A percentile compares a stretch with the other conserved stretches of the same genome.
Evolutionary conservation across 2,888 invertebrate genomes (phyloP).

Genomic region (Chironomus tentans): DNA sequence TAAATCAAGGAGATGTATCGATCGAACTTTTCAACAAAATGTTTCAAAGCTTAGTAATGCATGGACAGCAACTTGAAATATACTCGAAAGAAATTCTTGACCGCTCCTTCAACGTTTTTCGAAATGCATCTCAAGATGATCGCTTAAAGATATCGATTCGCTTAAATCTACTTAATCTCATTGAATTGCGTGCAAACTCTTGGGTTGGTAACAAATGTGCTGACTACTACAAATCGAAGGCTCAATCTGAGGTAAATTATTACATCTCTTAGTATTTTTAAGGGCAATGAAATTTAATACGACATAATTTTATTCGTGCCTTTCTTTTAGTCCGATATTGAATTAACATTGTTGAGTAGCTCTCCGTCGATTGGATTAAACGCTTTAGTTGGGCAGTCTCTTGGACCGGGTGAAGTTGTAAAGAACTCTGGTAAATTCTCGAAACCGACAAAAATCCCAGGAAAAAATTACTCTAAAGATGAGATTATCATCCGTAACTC

Average conservation of each 20-base stretch:
- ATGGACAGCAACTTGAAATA: slow-evolving; percentile 71
- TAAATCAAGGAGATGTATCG: slow-evolving; percentile 61
- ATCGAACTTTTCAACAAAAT: slow-evolving; percentile 67
- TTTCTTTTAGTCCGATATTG: slow-evolving; percentile 34
- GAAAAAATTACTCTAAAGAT: slow-evolving; percentile 89
- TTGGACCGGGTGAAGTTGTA: slow-evolving; percentile 75
- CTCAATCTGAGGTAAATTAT: slow-evolving; percentile 45
- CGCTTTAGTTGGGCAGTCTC: slow-evolving; percentile 40
- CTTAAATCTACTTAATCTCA: slow-evolving; percentile 74
- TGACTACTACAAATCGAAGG: slow-evolving; percentile 69
- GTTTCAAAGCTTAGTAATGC: slow-evolving; percentile 71
- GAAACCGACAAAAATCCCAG: slow-evolving; percentile 81
- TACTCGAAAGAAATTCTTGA: slow-evolving; percentile 79
- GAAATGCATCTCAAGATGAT: slow-evolving; percentile 82
- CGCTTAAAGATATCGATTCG: slow-evolving; percentile 76
- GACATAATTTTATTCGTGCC: slow-evolving; percentile 16
- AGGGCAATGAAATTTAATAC: neutral
- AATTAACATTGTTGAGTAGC: slow-evolving; percentile 43
- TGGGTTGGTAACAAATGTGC: slow-evolving; percentile 83
- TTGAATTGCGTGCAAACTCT: slow-evolving; percentile 84
- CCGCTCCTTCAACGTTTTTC: slow-evolving; percentile 70
- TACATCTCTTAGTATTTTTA: neutral
- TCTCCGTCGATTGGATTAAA: slow-evolving; percentile 50
- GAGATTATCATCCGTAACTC: slow-evolving; percentile 92
- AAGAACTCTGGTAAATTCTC: slow-evolving; percentile 82